A percentile compares a stretch with the other conserved stretches of the same genome.
phyloP scores from a whole-genome alignment of 2,113 vertebrate genomes.

The Gallinago media region DNA sequence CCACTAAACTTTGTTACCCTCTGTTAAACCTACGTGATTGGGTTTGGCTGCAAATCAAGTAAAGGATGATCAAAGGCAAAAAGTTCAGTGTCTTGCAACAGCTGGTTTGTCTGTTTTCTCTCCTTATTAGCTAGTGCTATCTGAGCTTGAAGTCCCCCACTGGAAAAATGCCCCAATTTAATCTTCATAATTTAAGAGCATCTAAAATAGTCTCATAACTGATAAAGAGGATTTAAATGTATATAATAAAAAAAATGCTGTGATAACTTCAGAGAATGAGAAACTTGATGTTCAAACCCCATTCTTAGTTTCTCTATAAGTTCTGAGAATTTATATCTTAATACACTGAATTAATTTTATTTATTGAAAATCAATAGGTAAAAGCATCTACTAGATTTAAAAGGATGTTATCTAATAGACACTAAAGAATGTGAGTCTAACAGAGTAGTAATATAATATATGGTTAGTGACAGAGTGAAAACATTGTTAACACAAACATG shows the following conservation, averaged over 20 bases:
- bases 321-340: not conserved
- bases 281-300: not conserved
- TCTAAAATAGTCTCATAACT: slow-evolving; percentile 7
- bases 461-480: not conserved
- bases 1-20: slow-evolving; percentile 23
- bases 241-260: not conserved
- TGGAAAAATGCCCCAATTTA: slow-evolving; percentile 23
- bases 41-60: slow-evolving; percentile 11
- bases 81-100: slow-evolving; percentile 45
- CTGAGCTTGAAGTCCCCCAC: slow-evolving; percentile 5
- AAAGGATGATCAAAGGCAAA: slow-evolving; percentile 47
- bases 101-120: slow-evolving; percentile 58
- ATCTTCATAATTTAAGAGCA: slow-evolving; percentile 29
- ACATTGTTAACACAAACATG: not conserved
- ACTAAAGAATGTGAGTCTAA: not conserved
- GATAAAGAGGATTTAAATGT: not conserved
- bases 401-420: not conserved
- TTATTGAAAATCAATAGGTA: slow-evolving; percentile 25
- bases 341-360: not conserved
- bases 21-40: not conserved
- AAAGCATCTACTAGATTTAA: not conserved
- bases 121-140: slow-evolving; percentile 19
- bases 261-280: not conserved
- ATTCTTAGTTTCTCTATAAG: not conserved
- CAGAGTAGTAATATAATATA: not conserved